Evolutionary conservation across 2,113 vertebrate genomes (phyloP).

Genomic region (Lichenostomus cassidix): DNA sequence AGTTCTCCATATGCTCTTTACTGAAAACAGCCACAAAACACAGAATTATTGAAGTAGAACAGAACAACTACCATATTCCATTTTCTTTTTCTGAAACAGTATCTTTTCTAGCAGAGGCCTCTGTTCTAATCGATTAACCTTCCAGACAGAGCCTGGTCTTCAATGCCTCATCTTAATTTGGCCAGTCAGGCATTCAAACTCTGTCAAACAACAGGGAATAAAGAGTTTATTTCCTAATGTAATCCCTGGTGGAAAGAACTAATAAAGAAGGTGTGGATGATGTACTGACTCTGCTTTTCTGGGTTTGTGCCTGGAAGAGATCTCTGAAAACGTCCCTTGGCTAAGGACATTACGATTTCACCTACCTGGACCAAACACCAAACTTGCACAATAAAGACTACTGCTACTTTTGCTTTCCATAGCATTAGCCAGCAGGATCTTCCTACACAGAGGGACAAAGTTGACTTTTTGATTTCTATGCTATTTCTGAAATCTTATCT

Average conservation of each 20-base stretch:
- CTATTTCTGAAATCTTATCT: background rate
- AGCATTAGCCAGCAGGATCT: background rate
- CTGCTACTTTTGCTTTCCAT: background rate
- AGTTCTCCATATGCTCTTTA: background rate
- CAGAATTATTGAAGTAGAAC: background rate
- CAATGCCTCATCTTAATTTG: background rate
- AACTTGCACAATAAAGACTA: background rate
- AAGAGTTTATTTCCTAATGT: background rate
- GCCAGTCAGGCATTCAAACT: background rate
- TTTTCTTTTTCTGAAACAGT: background rate
- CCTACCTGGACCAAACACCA: background rate
- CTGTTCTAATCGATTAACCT: background rate
- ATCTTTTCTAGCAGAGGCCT: background rate
- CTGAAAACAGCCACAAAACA: constrained; percentile 9
- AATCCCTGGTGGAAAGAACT: background rate
- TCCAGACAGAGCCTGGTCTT: background rate
- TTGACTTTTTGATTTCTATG: background rate
- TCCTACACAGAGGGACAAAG: background rate
- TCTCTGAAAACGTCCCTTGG: background rate
- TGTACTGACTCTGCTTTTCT: background rate
- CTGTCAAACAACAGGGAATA: background rate
- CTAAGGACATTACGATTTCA: background rate
- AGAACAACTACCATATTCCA: background rate
- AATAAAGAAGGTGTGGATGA: background rate
- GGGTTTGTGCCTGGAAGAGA: background rate